phyloP scores from a whole-genome alignment of 2,888 invertebrate species.

The Strigamia crassipes region DNA sequence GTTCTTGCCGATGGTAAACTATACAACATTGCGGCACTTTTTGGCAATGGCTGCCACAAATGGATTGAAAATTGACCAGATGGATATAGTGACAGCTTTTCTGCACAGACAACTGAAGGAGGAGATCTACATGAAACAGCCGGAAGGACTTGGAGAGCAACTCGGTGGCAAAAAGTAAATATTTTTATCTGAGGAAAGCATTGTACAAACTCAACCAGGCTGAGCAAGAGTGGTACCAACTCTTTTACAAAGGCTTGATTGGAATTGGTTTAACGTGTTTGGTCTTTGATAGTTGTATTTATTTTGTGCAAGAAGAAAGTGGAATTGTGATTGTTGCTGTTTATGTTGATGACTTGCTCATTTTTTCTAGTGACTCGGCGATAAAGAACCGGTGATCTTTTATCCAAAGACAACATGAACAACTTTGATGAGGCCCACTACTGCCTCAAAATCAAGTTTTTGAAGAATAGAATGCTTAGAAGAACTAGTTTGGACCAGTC shows the following conservation, averaged over 20 bases:
- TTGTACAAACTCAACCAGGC: neutral
- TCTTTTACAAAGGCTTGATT: neutral
- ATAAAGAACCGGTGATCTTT: neutral
- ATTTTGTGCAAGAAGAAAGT: neutral
- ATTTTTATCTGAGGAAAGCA: neutral
- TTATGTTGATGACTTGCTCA: neutral
- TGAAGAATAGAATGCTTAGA: neutral
- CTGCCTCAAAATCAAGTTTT: neutral
- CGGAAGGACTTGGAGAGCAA: no score
- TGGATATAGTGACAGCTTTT: no score
- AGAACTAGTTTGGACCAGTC: neutral
- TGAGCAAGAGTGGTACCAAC: neutral
- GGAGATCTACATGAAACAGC: no score
- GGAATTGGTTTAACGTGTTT: neutral
- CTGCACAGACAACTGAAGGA: no score
- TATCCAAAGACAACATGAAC: neutral
- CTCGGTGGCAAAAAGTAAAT: no score
- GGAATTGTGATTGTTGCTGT: neutral
- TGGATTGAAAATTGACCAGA: no score
- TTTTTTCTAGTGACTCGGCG: neutral
- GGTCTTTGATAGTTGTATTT: neutral
- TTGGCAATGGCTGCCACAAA: no score
- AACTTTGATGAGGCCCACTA: neutral
- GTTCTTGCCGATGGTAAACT: no score
- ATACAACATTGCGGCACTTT: no score